These are phyloP conservation scores for Karalla daura DNA, from an alignment of 2,797 vertebrate genomes.

Conservation along the genomic window DNA sequence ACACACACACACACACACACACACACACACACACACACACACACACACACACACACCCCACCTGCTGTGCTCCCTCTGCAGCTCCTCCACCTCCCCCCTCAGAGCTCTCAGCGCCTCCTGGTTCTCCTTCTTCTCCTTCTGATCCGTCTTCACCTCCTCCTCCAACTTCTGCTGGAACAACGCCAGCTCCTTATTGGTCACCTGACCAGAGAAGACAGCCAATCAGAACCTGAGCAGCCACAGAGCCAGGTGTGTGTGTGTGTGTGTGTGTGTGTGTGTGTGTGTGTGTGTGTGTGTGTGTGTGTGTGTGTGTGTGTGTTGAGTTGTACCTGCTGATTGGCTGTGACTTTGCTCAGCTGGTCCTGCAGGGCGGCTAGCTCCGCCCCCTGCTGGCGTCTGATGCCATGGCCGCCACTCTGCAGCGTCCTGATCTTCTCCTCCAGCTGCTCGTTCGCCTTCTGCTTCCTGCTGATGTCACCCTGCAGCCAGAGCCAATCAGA, in stretches of 20 bases:
- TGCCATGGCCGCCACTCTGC: conserved; percentile 49
- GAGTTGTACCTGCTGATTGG: conserved; percentile 79
- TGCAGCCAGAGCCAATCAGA: conserved; percentile 59
- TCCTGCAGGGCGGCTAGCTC: conserved; percentile 70
- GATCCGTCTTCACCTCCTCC: conserved; percentile 88
- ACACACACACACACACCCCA: conserved; percentile 33
- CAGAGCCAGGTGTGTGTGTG: too few relatives aligned
- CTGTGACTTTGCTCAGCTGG: conserved; percentile 69
- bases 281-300: too few relatives aligned
- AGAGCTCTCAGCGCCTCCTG: conserved; percentile 87
- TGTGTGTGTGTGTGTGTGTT: too few relatives aligned
- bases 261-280: too few relatives aligned
- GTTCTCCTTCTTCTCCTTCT: conserved; percentile 91
- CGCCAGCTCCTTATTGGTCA: conserved; percentile 87
- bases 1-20: not conserved
- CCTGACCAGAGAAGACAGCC: conserved; percentile 54
- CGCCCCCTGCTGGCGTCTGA: conserved; percentile 57
- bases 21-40: too few relatives aligned
- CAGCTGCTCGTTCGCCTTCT: conserved; percentile 78
- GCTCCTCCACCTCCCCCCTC: conserved; percentile 82
- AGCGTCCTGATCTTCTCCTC: conserved; percentile 79
- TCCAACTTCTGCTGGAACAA: conserved; percentile 90
- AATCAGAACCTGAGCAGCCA: too few relatives aligned
- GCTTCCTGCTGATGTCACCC: conserved; percentile 87
- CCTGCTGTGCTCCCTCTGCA: conserved; percentile 78